A percentile compares a stretch with the other conserved stretches of the same genome.
Conservation (phyloP, 2,888 invertebrate species). For the Aphodius granarius region DNA sequence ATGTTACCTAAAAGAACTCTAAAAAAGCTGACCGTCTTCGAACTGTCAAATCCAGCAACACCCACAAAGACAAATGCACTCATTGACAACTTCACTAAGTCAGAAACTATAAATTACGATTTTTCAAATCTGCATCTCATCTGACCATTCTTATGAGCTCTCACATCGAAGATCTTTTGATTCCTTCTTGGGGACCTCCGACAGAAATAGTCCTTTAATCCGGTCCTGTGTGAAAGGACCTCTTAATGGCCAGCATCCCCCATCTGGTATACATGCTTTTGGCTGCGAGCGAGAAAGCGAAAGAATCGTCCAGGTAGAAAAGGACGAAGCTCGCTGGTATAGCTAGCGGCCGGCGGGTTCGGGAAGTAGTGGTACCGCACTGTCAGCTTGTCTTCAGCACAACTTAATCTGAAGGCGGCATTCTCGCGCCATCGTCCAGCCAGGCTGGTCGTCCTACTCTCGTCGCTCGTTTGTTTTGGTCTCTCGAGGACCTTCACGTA, state of each 20-base stretch:
- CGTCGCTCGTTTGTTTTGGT: background rate
- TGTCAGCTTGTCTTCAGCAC: slow-evolving; percentile 50
- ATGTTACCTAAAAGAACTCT: too few relatives aligned
- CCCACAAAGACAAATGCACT: too few relatives aligned
- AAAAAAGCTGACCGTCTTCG: too few relatives aligned
- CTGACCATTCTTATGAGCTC: too few relatives aligned
- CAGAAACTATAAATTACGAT: too few relatives aligned
- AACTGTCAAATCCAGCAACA: too few relatives aligned
- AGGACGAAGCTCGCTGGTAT: slow-evolving; percentile 7
- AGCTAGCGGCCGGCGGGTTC: slow-evolving; percentile 7
- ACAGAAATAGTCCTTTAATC: background rate
- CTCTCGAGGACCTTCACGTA: slow-evolving; percentile 1
- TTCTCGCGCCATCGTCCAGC: slow-evolving; percentile 41
- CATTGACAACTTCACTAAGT: too few relatives aligned
- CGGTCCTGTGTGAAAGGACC: background rate
- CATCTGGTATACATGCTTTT: background rate
- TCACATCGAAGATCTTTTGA: too few relatives aligned
- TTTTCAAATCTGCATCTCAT: too few relatives aligned
- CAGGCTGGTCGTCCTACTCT: slow-evolving; percentile 36
- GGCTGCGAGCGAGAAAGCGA: slow-evolving; percentile 6
- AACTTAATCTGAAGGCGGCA: slow-evolving; percentile 50
- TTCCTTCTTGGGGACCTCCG: too few relatives aligned
- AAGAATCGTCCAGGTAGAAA: slow-evolving; percentile 17
- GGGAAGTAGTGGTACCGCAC: slow-evolving; percentile 31
- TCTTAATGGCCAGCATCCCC: background rate